Evolutionary conservation across 2,888 invertebrate genomes (phyloP).

Genomic region (Drosophila villosipedis): DNA sequence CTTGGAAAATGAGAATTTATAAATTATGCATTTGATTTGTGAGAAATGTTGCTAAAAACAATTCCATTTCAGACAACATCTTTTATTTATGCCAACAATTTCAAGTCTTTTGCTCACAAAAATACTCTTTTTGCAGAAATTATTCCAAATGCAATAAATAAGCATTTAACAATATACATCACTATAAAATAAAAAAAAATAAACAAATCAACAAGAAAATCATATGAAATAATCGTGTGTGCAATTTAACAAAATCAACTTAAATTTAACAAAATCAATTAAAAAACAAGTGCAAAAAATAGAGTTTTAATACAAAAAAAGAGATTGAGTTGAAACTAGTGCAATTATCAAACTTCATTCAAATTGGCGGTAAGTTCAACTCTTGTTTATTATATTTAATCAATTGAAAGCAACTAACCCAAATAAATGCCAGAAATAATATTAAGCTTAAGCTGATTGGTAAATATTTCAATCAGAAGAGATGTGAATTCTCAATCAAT

Average conservation of each 20-base stretch:
- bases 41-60: neutral
- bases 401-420: neutral
- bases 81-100: neutral
- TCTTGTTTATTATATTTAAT: neutral
- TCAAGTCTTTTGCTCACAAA: neutral
- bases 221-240: constrained; percentile 2
- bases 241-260: constrained; percentile 8
- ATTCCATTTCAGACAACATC: neutral
- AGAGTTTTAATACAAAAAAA: constrained; percentile 13
- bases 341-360: neutral
- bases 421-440: neutral
- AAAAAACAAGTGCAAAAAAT: constrained; percentile 29
- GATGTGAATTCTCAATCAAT: neutral
- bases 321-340: neutral
- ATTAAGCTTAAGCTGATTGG: neutral
- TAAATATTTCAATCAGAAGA: neutral
- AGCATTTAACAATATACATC: neutral
- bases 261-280: constrained; percentile 29
- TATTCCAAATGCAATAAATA: neutral
- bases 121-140: neutral
- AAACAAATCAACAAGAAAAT: constrained; percentile 1
- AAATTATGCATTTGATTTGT: neutral
- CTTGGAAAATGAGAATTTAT: constrained; percentile 2
- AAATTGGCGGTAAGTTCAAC: constrained; percentile 33
- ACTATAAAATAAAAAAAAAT: neutral